Evolutionary conservation across 92 coral and sea anemone genomes (phyloP).

Genomic region (Epizoanthus rinbou): DNA sequence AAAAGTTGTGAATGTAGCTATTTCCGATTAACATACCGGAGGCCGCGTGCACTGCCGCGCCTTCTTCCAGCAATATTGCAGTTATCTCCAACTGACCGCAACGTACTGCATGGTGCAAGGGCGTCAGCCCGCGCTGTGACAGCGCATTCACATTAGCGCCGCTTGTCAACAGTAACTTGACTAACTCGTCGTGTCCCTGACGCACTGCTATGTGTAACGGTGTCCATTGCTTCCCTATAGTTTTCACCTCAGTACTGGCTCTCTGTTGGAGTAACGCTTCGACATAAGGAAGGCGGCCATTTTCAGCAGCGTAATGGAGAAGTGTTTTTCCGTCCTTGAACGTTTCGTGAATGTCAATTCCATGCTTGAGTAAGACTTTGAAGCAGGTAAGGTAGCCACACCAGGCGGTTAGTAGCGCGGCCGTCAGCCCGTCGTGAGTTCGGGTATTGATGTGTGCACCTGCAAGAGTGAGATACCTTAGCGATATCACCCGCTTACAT

Average conservation of each 20-base stretch:
- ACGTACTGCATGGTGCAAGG: constrained; percentile 81
- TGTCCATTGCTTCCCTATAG: constrained; percentile 61
- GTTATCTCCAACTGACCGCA: constrained; percentile 70
- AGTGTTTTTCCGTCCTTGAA: constrained; percentile 64
- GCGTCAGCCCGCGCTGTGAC: constrained; percentile 55
- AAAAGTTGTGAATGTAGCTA: no score
- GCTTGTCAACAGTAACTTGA: constrained; percentile 50
- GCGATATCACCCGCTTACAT: no score
- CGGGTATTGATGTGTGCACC: constrained; percentile 79
- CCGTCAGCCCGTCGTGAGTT: constrained; percentile 65
- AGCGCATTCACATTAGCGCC: constrained; percentile 73
- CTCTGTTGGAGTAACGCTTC: constrained; percentile 59
- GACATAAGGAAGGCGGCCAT: constrained; percentile 54
- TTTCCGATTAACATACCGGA: constrained; percentile 52
- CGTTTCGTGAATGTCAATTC: constrained; percentile 63
- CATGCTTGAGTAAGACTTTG: constrained; percentile 65
- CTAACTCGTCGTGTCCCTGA: constrained; percentile 60
- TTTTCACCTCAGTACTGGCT: constrained; percentile 64
- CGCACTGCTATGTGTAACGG: constrained; percentile 74
- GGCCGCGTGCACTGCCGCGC: constrained; percentile 68
- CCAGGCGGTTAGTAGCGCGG: constrained; percentile 61
- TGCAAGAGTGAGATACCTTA: neutral
- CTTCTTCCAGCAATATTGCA: constrained; percentile 63
- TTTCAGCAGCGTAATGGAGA: constrained; percentile 67
- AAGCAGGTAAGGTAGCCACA: constrained; percentile 68